Evolutionary conservation across 1,140 invertebrate genomes (phyloP).

Genomic region (Linepithema humile): DNA sequence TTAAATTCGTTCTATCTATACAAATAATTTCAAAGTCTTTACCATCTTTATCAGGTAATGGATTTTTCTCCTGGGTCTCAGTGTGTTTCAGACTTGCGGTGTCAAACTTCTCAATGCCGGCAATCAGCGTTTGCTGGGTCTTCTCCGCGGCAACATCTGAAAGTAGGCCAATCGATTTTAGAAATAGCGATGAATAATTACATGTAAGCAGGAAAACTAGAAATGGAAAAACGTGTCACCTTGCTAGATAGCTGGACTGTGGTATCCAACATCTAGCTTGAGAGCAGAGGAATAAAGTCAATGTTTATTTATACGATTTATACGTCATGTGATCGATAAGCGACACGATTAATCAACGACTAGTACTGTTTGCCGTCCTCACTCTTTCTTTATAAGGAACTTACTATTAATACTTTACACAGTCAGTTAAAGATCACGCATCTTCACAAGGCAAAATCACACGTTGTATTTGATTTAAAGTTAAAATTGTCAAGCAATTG

Average conservation of each 20-base stretch:
- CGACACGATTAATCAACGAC: constrained; percentile 11
- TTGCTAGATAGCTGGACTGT: neutral
- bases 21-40: constrained; percentile 57
- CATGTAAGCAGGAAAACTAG: neutral
- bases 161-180: constrained; percentile 38
- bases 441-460: constrained; percentile 22
- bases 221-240: neutral
- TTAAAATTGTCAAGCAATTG: constrained; percentile 7
- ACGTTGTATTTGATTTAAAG: neutral
- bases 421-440: neutral
- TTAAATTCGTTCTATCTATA: neutral
- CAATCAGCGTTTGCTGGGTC: constrained; percentile 92
- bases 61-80: constrained; percentile 96
- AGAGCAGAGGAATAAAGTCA: constrained; percentile 9
- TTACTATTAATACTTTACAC: neutral
- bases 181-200: neutral
- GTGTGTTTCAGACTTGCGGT: constrained; percentile 94
- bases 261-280: neutral
- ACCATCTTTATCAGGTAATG: constrained; percentile 98
- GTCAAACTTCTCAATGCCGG: constrained; percentile 94
- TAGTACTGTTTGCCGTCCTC: constrained; percentile 25
- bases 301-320: neutral
- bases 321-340: neutral
- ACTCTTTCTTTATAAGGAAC: constrained; percentile 24
- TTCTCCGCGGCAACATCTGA: constrained; percentile 95